phyloP scores from a whole-genome alignment of 2,797 vertebrate species.

The Thamnophis elegans region DNA sequence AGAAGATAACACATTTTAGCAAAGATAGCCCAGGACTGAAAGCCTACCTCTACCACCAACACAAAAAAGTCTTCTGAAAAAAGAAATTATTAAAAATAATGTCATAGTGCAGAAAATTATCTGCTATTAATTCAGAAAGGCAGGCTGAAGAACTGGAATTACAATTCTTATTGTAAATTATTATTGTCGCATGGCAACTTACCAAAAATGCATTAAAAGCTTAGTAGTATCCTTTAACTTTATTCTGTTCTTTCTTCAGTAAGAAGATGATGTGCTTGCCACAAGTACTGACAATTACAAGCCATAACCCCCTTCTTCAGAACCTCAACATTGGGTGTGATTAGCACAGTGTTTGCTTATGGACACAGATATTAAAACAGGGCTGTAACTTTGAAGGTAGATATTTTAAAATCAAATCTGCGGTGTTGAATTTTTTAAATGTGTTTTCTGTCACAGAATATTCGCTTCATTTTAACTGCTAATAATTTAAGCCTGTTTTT shows the following conservation, averaged over 20 bases:
- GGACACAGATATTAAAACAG: not conserved
- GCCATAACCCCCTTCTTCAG: constrained; percentile 30
- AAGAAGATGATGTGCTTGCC: constrained; percentile 63
- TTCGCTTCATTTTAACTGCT: not conserved
- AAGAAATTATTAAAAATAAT: not conserved
- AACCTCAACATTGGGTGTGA: constrained; percentile 51
- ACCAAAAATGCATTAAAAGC: not conserved
- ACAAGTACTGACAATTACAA: constrained; percentile 56
- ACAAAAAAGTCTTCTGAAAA: not conserved
- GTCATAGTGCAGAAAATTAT: not conserved
- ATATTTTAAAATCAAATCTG: not conserved
- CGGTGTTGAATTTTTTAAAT: not conserved
- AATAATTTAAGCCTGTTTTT: not conserved
- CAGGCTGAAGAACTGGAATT: not conserved
- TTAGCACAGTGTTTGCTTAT: constrained; percentile 29
- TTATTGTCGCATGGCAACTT: not conserved
- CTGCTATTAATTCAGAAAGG: not conserved
- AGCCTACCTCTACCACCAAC: not conserved
- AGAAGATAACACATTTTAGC: not conserved
- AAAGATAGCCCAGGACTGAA: not conserved
- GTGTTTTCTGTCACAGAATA: not conserved
- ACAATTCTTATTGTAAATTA: not conserved
- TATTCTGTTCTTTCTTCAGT: constrained; percentile 61
- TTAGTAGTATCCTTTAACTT: constrained; percentile 14
- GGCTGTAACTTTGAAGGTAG: not conserved